Percentiles rank a stretch among this genome's conserved stretches.
These are phyloP conservation scores for Cerastis leucographa DNA, from an alignment of 2,888 invertebrate species.

Conservation along the genomic window DNA sequence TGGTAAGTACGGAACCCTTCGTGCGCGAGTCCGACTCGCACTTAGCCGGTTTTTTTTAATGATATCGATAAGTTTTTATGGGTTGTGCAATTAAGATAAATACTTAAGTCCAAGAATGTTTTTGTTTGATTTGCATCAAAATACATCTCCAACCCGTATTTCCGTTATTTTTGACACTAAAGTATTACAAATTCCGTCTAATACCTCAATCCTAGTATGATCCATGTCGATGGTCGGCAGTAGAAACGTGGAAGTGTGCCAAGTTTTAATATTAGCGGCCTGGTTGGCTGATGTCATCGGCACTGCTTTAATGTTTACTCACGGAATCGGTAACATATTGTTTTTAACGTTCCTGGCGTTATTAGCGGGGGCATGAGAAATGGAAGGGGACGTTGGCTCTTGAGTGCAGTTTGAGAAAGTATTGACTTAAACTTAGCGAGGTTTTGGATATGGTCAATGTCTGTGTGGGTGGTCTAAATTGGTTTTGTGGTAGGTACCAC, in stretches of 20 bases:
- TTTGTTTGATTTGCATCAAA: background rate
- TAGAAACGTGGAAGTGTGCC: slow-evolving; percentile 79
- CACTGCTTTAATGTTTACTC: slow-evolving; percentile 79
- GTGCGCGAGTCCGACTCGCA: too few relatives aligned
- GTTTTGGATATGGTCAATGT: background rate
- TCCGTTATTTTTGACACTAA: slow-evolving; percentile 46
- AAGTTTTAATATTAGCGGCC: slow-evolving; percentile 88
- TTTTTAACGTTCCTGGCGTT: slow-evolving; percentile 55
- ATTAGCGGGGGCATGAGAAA: slow-evolving; percentile 45
- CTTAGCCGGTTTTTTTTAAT: background rate
- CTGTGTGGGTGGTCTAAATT: background rate
- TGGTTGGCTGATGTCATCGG: slow-evolving; percentile 84
- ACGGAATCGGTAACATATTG: slow-evolving; percentile 68
- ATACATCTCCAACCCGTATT: slow-evolving; percentile 24
- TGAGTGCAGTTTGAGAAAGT: slow-evolving; percentile 10
- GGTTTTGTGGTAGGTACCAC: too few relatives aligned
- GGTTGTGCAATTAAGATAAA: background rate
- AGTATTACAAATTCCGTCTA: slow-evolving; percentile 50
- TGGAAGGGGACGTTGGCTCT: slow-evolving; percentile 17
- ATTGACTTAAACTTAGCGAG: slow-evolving; percentile 3
- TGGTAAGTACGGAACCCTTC: too few relatives aligned
- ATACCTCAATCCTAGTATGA: slow-evolving; percentile 70
- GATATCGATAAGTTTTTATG: background rate
- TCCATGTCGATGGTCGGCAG: slow-evolving; percentile 73
- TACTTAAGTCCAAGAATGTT: slow-evolving; percentile 15